Percentiles rank a stretch among this genome's conserved stretches.
Evolutionary conservation across 2,113 vertebrate genomes (phyloP).

Genomic region (Vidua macroura): DNA sequence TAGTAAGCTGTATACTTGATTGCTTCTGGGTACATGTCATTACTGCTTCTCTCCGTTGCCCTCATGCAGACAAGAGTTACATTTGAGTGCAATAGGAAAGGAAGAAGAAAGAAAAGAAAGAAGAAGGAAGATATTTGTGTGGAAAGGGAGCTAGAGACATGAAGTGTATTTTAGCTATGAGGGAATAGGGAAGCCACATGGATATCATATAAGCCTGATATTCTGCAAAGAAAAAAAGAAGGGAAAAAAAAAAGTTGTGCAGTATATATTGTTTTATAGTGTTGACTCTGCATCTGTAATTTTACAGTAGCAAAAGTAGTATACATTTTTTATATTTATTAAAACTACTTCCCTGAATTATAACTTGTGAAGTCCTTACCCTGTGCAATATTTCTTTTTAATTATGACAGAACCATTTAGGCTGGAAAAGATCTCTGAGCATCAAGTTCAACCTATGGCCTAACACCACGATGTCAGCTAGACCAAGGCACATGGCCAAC

Average conservation of each 20-base stretch:
- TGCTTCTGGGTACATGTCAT: slow-evolving; percentile 23
- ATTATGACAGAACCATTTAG: background rate
- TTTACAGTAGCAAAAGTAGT: background rate
- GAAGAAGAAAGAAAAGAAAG: background rate
- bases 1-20: slow-evolving; percentile 32
- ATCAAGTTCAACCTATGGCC: background rate
- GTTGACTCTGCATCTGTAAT: background rate
- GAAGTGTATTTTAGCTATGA: background rate
- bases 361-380: background rate
- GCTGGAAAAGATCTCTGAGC: background rate
- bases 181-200: background rate
- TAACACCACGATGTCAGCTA: accelerated
- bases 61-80: background rate
- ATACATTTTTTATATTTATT: background rate
- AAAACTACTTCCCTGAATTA: background rate
- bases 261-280: background rate
- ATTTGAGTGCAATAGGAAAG: background rate
- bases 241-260: accelerated
- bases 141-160: background rate
- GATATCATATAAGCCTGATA: background rate
- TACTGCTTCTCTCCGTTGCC: background rate
- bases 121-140: background rate
- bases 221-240: background rate
- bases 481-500: accelerated
- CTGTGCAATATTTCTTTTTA: background rate